Evolutionary conservation across 2,113 vertebrate species (phyloP).

Genomic region (Nasalis larvatus): DNA sequence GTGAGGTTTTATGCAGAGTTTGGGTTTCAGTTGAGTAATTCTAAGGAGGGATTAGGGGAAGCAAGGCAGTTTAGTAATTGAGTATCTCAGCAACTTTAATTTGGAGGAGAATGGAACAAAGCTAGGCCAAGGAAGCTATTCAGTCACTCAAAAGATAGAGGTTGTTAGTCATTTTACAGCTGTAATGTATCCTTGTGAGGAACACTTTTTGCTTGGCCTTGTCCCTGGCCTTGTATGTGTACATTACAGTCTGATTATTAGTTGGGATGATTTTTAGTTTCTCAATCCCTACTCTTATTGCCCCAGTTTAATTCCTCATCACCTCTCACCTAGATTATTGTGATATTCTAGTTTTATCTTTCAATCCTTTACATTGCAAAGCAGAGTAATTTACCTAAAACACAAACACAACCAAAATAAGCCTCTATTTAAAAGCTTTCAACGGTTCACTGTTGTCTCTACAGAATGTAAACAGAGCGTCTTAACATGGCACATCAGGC

Average conservation of each 20-base stretch:
- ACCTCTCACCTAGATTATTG: neutral
- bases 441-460: neutral
- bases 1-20: neutral
- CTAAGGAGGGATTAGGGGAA: neutral
- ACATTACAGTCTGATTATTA: neutral
- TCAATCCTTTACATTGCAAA: neutral
- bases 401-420: neutral
- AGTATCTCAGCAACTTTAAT: neutral
- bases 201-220: neutral
- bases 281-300: neutral
- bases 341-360: neutral
- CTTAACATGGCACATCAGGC: neutral
- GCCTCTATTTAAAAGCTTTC: neutral
- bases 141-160: neutral
- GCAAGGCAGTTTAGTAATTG: neutral
- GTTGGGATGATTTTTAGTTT: conserved; percentile 10
- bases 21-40: neutral
- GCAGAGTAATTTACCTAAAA: neutral
- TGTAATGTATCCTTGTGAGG: neutral
- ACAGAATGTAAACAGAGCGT: neutral
- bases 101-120: conserved; percentile 3
- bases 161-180: neutral
- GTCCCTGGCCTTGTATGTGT: neutral
- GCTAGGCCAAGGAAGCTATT: neutral
- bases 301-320: neutral